Percentiles rank a stretch among this genome's conserved stretches.
Evolutionary conservation across 2,888 invertebrate species (phyloP).

Genomic region (Quadroppia sp.): DNA sequence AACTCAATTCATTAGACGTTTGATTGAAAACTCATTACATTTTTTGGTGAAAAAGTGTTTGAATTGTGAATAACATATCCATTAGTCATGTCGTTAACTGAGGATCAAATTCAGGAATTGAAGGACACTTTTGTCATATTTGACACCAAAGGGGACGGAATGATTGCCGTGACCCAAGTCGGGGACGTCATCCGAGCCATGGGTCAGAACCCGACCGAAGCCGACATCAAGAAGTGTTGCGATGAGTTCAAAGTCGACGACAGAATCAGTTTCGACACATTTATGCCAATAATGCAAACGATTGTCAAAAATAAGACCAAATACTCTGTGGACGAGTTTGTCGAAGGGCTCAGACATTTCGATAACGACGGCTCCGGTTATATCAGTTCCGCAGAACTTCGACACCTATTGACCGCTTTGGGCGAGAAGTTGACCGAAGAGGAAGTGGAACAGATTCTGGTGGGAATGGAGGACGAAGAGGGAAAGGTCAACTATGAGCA

Average conservation of each 20-base stretch:
- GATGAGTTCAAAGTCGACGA: constrained; percentile 62
- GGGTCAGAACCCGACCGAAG: constrained; percentile 97
- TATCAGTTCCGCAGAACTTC: constrained; percentile 93
- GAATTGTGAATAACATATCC: too few relatives aligned
- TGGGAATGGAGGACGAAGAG: constrained; percentile 95
- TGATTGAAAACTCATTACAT: too few relatives aligned
- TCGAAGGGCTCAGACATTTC: constrained; percentile 95
- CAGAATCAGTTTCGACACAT: constrained; percentile 95
- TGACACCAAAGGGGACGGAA: constrained; percentile 95
- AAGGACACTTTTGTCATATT: constrained; percentile 96
- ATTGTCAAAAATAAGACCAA: constrained; percentile 88
- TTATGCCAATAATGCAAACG: constrained; percentile 92
- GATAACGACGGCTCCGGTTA: constrained; percentile 99
- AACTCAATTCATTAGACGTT: too few relatives aligned
- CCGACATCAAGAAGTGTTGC: constrained; percentile 97
- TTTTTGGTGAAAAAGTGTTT: too few relatives aligned
- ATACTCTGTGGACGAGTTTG: constrained; percentile 94
- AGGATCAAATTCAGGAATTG: constrained; percentile 60
- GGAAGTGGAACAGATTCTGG: constrained; percentile 86
- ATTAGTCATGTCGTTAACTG: too few relatives aligned
- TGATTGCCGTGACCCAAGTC: constrained; percentile 91
- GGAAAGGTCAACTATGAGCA: constrained; percentile 97
- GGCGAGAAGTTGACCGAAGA: constrained; percentile 92
- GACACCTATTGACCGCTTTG: constrained; percentile 93
- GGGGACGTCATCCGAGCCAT: constrained; percentile 94